These are phyloP conservation scores for Atrina japonica DNA, from an alignment of 2,888 invertebrate genomes.

Conservation along the genomic window DNA sequence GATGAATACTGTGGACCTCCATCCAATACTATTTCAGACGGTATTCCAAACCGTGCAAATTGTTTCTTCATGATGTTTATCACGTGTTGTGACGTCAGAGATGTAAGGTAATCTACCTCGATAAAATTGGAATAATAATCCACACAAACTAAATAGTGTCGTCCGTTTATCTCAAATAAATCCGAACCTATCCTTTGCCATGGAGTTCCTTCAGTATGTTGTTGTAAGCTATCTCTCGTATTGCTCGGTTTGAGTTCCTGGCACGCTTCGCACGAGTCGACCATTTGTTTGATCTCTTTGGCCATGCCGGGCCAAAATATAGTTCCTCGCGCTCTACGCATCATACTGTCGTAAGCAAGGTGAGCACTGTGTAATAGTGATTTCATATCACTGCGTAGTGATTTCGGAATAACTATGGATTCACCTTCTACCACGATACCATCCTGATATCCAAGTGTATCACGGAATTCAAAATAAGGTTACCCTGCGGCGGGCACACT, in stretches of 20 bases:
- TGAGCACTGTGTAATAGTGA: slow-evolving; percentile 24
- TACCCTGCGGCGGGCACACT: neutral
- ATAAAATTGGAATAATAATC: slow-evolving; percentile 27
- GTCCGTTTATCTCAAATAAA: slow-evolving; percentile 23
- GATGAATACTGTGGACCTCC: slow-evolving; percentile 38
- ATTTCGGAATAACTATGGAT: no score
- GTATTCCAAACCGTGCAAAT: slow-evolving; percentile 24
- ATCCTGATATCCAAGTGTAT: no score
- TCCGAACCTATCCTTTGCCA: slow-evolving; percentile 31
- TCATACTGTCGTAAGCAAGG: slow-evolving; percentile 23
- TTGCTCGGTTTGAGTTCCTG: slow-evolving; percentile 17
- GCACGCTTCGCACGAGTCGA: slow-evolving; percentile 20
- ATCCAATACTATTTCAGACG: slow-evolving; percentile 4
- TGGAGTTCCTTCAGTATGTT: slow-evolving; percentile 15
- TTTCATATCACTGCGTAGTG: no score
- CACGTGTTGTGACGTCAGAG: neutral
- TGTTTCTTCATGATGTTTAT: slow-evolving; percentile 23
- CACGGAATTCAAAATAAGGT: no score
- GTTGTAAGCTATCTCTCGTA: neutral
- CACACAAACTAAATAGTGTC: slow-evolving; percentile 20
- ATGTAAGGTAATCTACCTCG: slow-evolving; percentile 6
- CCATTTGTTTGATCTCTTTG: slow-evolving; percentile 22
- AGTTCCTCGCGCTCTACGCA: slow-evolving; percentile 16
- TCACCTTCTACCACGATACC: neutral
- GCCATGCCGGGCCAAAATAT: slow-evolving; percentile 37